These are phyloP conservation scores for Siderastrea radians DNA, from an alignment of 92 coral and sea anemone genomes.

Conservation along the genomic window DNA sequence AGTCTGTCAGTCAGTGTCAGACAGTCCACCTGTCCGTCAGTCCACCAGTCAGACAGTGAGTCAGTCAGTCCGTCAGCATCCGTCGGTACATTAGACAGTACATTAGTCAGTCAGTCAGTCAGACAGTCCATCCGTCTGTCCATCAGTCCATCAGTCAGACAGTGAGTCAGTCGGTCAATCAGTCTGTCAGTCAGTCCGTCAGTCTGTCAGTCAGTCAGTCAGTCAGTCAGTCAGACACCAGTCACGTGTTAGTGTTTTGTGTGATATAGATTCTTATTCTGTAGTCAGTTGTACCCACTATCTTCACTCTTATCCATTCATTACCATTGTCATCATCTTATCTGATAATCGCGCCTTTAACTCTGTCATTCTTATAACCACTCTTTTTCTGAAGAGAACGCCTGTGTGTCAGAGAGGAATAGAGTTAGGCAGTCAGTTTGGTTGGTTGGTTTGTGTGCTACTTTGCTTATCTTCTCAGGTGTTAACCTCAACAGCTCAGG, in stretches of 20 bases:
- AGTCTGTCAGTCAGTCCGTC: slow-evolving; percentile 17
- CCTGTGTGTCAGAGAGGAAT: not conserved
- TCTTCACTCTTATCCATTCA: not conserved
- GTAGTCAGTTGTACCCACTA: not conserved
- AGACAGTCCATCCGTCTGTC: not conserved
- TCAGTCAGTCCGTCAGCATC: not conserved
- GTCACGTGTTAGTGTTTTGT: too few species aligned
- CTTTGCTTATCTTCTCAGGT: slow-evolving; percentile 23
- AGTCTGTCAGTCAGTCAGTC: slow-evolving; percentile 14
- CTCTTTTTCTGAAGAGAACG: not conserved
- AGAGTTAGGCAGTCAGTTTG: not conserved
- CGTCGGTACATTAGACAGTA: too few species aligned
- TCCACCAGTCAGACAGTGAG: slow-evolving; percentile 5
- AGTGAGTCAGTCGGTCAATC: slow-evolving; percentile 38
- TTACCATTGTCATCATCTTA: not conserved
- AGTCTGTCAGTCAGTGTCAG: not conserved
- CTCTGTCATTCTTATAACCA: not conserved
- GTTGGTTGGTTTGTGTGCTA: slow-evolving; percentile 15
- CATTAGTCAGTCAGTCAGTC: not conserved
- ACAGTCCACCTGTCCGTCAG: not conserved
- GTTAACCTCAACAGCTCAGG: not conserved
- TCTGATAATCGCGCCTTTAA: not conserved
- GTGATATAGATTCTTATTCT: too few species aligned
- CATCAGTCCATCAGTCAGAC: not conserved
- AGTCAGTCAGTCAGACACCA: slow-evolving; percentile 4